phyloP scores from a whole-genome alignment of 2,797 vertebrate genomes.

The Buceros bicornis region DNA sequence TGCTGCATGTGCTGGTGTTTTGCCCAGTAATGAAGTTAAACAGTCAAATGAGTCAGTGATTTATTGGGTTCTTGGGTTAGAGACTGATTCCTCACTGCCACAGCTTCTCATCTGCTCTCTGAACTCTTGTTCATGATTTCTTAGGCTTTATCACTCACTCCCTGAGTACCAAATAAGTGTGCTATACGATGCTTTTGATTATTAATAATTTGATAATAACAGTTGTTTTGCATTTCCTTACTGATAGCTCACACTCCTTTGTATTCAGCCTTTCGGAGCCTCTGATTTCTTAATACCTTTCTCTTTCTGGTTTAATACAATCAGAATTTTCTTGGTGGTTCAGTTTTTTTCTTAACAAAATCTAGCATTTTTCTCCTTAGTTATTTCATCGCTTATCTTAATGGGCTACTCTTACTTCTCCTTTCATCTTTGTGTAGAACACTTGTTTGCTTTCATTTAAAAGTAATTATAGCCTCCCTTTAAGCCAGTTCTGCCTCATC shows the following conservation, averaged over 20 bases:
- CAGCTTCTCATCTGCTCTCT: neutral
- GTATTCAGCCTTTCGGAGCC: neutral
- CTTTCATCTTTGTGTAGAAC: neutral
- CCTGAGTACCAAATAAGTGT: neutral
- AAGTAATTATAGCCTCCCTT: neutral
- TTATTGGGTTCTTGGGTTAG: neutral
- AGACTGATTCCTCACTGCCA: neutral
- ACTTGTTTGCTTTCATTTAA: neutral
- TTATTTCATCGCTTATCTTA: neutral
- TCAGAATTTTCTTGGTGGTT: neutral
- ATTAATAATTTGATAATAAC: neutral
- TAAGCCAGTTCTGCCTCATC: neutral
- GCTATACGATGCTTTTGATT: neutral
- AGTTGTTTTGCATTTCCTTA: neutral
- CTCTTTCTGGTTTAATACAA: neutral
- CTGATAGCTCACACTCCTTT: neutral
- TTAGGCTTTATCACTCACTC: neutral
- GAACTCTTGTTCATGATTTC: neutral
- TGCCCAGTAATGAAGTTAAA: neutral
- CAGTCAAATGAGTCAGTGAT: neutral
- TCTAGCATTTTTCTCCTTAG: neutral
- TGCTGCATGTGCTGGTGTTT: neutral
- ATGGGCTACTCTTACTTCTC: neutral
- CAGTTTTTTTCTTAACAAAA: neutral
- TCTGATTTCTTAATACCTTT: neutral